Base-by-base conservation (phyloP, 2,113 vertebrate genomes). In the Gasterosteus aculeatus region DNA sequence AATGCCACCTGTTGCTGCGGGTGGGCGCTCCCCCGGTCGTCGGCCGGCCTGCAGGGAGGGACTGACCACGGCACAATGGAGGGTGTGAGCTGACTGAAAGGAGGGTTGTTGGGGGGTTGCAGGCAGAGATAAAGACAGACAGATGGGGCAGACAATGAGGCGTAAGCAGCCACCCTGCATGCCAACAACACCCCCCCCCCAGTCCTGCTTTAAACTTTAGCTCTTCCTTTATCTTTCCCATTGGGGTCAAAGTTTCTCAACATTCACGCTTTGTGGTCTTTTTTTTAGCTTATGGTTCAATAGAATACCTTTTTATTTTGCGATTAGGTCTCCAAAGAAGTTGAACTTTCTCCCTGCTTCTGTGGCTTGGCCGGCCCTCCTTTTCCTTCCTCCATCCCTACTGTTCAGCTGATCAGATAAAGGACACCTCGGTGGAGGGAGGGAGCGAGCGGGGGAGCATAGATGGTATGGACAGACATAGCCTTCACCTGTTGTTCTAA, bases 1-100 rank as follows among this genome's bases (percentile, higher is more conserved):
- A 89, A 91, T 91, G 90, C 85, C 90, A 92, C 88, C 88, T 88
- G 89, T 93, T 92, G 89, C 90, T 77, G 89, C 49, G 80, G 80
- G 83, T 85, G 83, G 85, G 86, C 75, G 81, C 81, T 69, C 62
- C 78, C 77, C 85, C 22, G 86, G 85, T 85, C 12, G 64, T 49
- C 81, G 81, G 90, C 88, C 91, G 88, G 81, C 47, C 0, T 42
- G 69, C 58, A 5, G 78, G 81, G 87, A 81, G 77, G 63, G 69
- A 66, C 62, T 76, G 84, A 84, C 82, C 69, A 1, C 4, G 14
- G 69, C 74, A 88, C 86, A 91, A 89, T 85, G 78, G 75, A 90
- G 88, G 87, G 87, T 82, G 88, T 78, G 84, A 75, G 65, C 57
- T 35, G 46, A 29, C 29, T 35, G 39, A 19, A 10, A 6, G 60